phyloP scores from a whole-genome alignment of 2,113 vertebrate species.

The Machaerirhynchus nigripectus region DNA sequence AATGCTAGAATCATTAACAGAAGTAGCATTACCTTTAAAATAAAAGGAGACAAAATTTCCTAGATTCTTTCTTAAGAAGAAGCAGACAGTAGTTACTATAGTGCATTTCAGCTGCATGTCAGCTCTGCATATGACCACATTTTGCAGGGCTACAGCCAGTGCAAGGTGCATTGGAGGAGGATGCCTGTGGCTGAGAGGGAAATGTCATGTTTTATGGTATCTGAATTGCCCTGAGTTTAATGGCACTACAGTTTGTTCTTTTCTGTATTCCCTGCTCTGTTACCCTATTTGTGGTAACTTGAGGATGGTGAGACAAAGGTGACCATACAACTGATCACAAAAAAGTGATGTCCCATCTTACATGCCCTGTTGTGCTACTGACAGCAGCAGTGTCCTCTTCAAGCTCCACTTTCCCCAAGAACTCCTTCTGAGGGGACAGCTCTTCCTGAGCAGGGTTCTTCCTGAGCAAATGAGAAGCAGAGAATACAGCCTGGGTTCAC shows the following conservation, averaged over 20 bases:
- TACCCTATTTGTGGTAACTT: not conserved
- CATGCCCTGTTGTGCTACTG: no score
- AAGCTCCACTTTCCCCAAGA: not conserved
- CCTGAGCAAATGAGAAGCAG: not conserved
- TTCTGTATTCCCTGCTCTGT: not conserved
- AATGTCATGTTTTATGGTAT: not conserved
- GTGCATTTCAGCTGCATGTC: not conserved
- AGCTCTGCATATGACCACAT: not conserved
- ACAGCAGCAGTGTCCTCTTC: not conserved
- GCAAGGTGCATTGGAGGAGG: not conserved
- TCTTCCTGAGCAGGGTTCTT: not conserved
- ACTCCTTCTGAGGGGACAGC: not conserved
- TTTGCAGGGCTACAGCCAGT: not conserved
- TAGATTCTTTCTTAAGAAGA: not conserved
- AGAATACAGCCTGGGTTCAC: not conserved
- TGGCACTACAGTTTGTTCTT: not conserved
- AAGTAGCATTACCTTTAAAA: not conserved
- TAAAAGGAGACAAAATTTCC: not conserved
- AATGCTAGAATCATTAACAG: not conserved
- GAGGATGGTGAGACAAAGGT: not conserved
- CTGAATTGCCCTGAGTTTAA: not conserved
- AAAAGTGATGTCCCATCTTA: fast-evolving
- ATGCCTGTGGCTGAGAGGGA: not conserved
- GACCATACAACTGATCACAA: not conserved
- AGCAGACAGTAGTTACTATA: not conserved